These are phyloP conservation scores for Lepus townsendii DNA, from an alignment of 2,797 vertebrate species.

Conservation along the genomic window DNA sequence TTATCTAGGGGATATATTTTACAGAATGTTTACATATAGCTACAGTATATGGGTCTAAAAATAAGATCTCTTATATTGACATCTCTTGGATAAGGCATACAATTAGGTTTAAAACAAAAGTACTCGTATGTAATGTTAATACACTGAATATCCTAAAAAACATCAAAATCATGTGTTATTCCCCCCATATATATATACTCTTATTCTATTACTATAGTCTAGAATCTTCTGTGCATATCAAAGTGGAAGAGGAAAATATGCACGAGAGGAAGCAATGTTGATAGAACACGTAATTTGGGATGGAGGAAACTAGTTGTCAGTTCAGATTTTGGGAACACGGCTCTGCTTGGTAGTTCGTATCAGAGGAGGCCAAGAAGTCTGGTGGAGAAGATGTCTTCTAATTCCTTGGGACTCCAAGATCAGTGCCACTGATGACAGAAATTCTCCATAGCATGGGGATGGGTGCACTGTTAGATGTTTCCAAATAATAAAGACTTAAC, in stretches of 20 bases:
- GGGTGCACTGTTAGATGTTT: not conserved
- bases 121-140: slow-evolving; percentile 50
- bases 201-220: not conserved
- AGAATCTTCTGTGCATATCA: slow-evolving; percentile 2
- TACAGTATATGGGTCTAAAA: slow-evolving; percentile 70
- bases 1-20: slow-evolving; percentile 84
- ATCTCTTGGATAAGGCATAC: slow-evolving; percentile 66
- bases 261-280: not conserved
- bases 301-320: not conserved
- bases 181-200: not conserved
- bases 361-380: not conserved
- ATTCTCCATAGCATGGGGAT: not conserved
- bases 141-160: not conserved
- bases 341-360: not conserved
- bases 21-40: slow-evolving; percentile 77
- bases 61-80: slow-evolving; percentile 78
- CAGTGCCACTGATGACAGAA: not conserved
- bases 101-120: slow-evolving; percentile 81
- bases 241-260: not conserved
- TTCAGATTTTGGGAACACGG: not conserved
- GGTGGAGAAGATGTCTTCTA: not conserved
- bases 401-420: not conserved
- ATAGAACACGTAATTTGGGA: not conserved
- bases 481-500: not conserved
- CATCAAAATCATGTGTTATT: not conserved